phyloP scores from a whole-genome alignment of 2,888 invertebrate genomes.

The Mimachlamys varia region DNA sequence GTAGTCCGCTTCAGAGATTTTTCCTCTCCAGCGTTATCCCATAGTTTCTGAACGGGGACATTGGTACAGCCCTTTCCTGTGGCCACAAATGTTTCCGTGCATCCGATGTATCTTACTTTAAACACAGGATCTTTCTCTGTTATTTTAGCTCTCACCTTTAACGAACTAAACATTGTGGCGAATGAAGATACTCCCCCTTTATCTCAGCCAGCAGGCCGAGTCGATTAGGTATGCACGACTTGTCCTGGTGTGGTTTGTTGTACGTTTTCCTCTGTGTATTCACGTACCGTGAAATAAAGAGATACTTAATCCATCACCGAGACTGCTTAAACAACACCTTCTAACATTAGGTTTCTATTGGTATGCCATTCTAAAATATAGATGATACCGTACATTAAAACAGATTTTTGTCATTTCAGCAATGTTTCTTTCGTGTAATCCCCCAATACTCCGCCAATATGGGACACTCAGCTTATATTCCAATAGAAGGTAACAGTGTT shows the following conservation, averaged over 20 bases:
- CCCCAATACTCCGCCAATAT: too few relatives aligned
- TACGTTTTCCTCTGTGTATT: neutral
- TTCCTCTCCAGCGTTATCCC: slow-evolving; percentile 75
- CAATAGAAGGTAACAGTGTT: neutral
- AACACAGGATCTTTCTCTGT: slow-evolving; percentile 74
- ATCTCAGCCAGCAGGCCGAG: too few relatives aligned
- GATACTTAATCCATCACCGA: neutral
- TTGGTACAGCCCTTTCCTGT: slow-evolving; percentile 72
- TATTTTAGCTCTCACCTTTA: slow-evolving; percentile 71
- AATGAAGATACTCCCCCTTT: too few relatives aligned
- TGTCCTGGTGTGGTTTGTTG: neutral
- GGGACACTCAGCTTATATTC: too few relatives aligned
- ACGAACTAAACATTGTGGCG: slow-evolving; percentile 66
- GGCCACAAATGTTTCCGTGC: slow-evolving; percentile 69
- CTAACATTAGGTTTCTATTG: neutral
- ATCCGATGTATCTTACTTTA: slow-evolving; percentile 71
- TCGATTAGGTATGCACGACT: neutral
- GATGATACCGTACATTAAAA: too few relatives aligned
- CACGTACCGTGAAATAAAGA: neutral
- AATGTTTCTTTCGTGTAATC: too few relatives aligned
- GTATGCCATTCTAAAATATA: neutral
- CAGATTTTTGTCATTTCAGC: too few relatives aligned
- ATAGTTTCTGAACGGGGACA: slow-evolving; percentile 69
- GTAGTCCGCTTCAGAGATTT: slow-evolving; percentile 62
- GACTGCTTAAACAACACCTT: too few relatives aligned